phyloP scores from a whole-genome alignment of 2,113 vertebrate genomes.

The Neolamprologus kungweensis region DNA sequence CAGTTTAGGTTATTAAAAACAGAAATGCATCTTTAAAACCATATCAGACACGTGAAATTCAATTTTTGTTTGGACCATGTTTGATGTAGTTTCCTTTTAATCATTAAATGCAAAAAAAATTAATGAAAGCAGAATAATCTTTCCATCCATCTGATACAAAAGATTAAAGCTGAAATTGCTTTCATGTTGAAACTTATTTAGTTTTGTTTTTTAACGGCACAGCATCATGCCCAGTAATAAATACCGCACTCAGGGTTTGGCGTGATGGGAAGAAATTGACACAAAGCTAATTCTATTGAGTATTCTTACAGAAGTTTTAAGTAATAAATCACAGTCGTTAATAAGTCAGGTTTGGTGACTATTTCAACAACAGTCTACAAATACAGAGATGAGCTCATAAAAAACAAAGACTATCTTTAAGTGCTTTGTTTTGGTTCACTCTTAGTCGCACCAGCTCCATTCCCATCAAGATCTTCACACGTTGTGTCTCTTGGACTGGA shows the following conservation, averaged over 20 bases:
- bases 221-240: background rate
- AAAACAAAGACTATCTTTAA: background rate
- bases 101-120: background rate
- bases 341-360: background rate
- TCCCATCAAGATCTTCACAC: conserved; percentile 5
- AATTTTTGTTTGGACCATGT: background rate
- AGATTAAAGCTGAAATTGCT: background rate
- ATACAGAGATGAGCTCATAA: background rate
- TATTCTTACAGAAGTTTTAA: background rate
- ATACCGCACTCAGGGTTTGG: background rate
- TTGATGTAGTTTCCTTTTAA: background rate
- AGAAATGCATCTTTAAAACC: background rate
- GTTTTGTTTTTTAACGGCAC: background rate
- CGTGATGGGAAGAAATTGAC: background rate
- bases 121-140: background rate
- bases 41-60: background rate
- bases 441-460: background rate
- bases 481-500: background rate
- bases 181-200: background rate
- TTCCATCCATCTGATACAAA: background rate
- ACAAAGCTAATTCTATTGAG: background rate
- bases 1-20: background rate
- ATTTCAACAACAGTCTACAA: background rate
- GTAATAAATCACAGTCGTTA: background rate
- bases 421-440: background rate